Percentiles rank a stretch among this genome's conserved stretches.
Evolutionary conservation across 2,113 vertebrate species (phyloP).

Genomic region (Puma concolor): DNA sequence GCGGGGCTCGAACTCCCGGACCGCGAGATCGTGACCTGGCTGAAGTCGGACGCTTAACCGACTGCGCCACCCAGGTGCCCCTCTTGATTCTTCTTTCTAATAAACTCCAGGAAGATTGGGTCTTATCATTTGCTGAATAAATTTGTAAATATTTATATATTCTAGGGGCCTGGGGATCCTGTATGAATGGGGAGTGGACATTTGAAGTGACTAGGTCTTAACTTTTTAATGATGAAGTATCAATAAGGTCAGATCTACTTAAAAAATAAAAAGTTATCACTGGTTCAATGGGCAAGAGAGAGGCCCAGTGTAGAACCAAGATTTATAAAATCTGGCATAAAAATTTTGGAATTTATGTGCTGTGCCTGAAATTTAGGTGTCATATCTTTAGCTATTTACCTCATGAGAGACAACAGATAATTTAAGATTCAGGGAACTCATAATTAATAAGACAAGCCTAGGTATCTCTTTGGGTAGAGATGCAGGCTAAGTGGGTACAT

Average conservation of each 20-base stretch:
- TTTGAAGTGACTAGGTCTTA: neutral
- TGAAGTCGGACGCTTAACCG: too few relatives aligned
- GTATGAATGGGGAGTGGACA: neutral
- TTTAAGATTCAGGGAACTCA: neutral
- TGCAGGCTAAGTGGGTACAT: neutral
- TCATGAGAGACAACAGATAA: neutral
- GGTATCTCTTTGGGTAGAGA: neutral
- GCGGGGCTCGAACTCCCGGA: too few relatives aligned
- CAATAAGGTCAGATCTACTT: neutral
- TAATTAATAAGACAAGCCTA: neutral
- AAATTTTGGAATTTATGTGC: neutral
- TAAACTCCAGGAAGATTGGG: neutral
- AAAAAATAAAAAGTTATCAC: neutral
- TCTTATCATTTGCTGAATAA: neutral
- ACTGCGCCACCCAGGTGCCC: too few relatives aligned
- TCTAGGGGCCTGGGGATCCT: neutral
- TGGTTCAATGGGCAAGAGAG: neutral
- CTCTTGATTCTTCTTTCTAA: neutral
- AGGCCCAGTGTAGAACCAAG: neutral
- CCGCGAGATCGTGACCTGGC: too few relatives aligned
- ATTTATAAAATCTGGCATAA: neutral
- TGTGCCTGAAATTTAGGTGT: neutral
- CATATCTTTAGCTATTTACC: neutral
- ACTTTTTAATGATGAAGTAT: neutral
- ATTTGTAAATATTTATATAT: neutral